Conservation (phyloP, 1,140 invertebrate genomes). For the Oscheius sp. region DNA sequence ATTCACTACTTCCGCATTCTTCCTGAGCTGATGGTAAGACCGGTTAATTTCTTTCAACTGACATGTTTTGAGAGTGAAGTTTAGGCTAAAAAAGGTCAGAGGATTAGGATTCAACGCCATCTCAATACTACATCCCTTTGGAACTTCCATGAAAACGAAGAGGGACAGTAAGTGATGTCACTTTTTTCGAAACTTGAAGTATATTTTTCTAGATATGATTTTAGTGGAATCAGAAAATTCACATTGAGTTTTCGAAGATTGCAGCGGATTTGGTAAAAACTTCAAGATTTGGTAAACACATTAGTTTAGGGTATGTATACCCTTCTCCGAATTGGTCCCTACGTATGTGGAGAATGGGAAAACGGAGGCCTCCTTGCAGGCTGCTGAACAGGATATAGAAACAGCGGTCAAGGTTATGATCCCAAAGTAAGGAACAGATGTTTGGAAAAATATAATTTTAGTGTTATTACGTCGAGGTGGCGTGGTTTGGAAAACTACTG, state of each 20-base stretch:
- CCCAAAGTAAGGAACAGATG: slow-evolving; percentile 2
- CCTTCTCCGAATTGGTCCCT: slow-evolving; percentile 67
- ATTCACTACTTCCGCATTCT: slow-evolving; percentile 87
- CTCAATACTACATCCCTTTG: slow-evolving; percentile 77
- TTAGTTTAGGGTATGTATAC: slow-evolving; percentile 13
- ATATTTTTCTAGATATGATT: slow-evolving; percentile 10
- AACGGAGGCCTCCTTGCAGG: slow-evolving; percentile 46
- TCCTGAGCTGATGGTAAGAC: slow-evolving; percentile 77
- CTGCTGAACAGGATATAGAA: slow-evolving; percentile 40
- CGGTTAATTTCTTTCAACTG: slow-evolving; percentile 61
- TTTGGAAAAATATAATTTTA: not conserved
- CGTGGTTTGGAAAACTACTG: slow-evolving; percentile 26
- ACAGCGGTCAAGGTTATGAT: slow-evolving; percentile 31
- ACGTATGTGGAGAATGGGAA: slow-evolving; percentile 83
- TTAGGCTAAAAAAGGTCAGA: slow-evolving; percentile 72
- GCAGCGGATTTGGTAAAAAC: not conserved
- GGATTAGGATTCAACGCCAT: slow-evolving; percentile 85
- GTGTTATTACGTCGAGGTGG: slow-evolving; percentile 27
- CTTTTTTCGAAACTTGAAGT: not conserved
- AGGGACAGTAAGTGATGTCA: slow-evolving; percentile 68
- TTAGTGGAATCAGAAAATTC: slow-evolving; percentile 18
- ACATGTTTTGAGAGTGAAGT: not conserved
- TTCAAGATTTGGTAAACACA: not conserved
- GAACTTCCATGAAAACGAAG: slow-evolving; percentile 81
- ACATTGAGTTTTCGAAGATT: slow-evolving; percentile 9